These are phyloP conservation scores for Albula glossodonta DNA, from an alignment of 2,113 vertebrate genomes.

Conservation along the genomic window DNA sequence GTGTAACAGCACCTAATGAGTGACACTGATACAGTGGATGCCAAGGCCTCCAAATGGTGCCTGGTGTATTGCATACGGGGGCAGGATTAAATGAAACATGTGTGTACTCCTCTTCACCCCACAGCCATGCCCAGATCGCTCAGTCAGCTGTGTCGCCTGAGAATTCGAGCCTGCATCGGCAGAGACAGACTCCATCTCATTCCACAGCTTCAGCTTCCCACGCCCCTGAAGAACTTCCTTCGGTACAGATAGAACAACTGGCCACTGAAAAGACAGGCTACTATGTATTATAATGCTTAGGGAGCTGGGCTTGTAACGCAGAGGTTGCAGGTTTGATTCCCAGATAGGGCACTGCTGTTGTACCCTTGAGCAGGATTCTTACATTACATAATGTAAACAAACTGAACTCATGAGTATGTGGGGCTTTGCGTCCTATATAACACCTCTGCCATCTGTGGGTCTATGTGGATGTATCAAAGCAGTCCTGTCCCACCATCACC, in stretches of 20 bases:
- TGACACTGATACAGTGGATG: neutral
- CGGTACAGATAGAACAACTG: constrained; percentile 78
- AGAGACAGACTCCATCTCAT: constrained; percentile 82
- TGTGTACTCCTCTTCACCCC: constrained; percentile 16
- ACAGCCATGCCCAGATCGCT: constrained; percentile 84
- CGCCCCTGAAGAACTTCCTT: constrained; percentile 81
- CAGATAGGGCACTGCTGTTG: no score
- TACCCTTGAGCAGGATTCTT: no score
- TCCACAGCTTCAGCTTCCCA: constrained; percentile 84
- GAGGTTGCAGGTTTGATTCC: no score
- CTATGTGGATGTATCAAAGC: neutral
- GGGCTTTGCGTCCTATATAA: neutral
- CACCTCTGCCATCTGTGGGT: neutral
- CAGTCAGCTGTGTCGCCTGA: constrained; percentile 84
- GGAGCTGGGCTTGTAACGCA: no score
- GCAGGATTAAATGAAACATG: neutral
- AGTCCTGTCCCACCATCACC: neutral
- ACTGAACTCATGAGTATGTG: no score
- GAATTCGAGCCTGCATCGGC: constrained; percentile 82
- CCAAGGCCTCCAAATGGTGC: neutral
- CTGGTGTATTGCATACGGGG: neutral
- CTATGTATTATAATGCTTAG: no score
- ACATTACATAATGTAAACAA: no score
- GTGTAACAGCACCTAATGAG: neutral
- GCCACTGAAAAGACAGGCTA: neutral